phyloP scores from a whole-genome alignment of 2,888 invertebrate genomes.

The Biston stratarius region DNA sequence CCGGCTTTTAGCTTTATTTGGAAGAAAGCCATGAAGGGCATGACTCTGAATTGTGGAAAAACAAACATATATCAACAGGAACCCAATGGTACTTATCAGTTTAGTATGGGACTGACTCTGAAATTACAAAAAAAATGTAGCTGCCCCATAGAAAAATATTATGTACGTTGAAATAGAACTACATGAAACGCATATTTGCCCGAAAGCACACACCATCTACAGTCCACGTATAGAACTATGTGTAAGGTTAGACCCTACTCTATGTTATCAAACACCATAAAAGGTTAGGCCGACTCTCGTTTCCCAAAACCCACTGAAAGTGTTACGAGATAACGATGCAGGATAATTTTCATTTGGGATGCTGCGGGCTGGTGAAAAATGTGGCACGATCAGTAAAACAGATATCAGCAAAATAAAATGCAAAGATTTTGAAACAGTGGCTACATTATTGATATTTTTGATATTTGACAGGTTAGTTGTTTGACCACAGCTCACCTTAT shows the following conservation, averaged over 20 bases:
- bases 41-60: too few relatives aligned
- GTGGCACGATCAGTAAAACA: neutral
- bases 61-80: too few relatives aligned
- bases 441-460: too few relatives aligned
- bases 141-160: too few relatives aligned
- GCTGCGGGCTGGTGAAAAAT: conserved; percentile 1
- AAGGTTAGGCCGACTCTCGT: conserved; percentile 21
- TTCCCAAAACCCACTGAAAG: conserved; percentile 11
- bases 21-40: too few relatives aligned
- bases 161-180: neutral
- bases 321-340: conserved; percentile 15
- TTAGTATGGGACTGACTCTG: too few relatives aligned
- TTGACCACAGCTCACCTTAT: too few relatives aligned
- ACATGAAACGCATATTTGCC: conserved; percentile 3
- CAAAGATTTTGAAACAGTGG: neutral
- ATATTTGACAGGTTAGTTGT: too few relatives aligned
- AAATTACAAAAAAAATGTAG: too few relatives aligned
- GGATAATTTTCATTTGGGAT: conserved; percentile 15
- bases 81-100: too few relatives aligned
- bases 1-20: too few relatives aligned
- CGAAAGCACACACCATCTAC: neutral
- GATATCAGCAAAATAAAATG: neutral
- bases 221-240: neutral
- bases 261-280: conserved; percentile 32
- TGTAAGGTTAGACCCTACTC: neutral